Evolutionary conservation across 2,113 vertebrate genomes (phyloP), one percentile per base, ranked within the genome.

Genomic region (Hepsetus odoe): DNA sequence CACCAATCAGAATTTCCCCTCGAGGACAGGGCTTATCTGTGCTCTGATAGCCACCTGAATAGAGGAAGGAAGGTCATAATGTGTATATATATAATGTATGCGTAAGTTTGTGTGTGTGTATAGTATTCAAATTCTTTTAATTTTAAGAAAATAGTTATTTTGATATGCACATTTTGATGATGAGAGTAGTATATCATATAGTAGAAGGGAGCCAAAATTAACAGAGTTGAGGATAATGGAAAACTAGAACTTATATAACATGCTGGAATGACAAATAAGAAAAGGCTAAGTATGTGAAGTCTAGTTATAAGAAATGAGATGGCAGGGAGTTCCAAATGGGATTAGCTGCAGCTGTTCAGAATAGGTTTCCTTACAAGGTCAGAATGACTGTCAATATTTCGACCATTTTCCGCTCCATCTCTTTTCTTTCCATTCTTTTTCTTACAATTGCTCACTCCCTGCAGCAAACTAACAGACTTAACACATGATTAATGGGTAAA

Each of bases 1-100:
- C 97, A 49, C 97, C 97, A 58, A 99, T 92, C 82, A 99, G 90
- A 83, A 99, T 94, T 89, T 99, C 97, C 51, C 97, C 97, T 86
- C 97, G 90, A 5, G 97, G 95, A 68, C 94, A 90, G 1, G 97
- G 97, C 75, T 94, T 93, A 85, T 99, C 96, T 0, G 92, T 95
- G 86, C 94, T 95, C 40, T 87, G 93, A 85, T 99, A 99, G 0
- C 94, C 95, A 87, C 96, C 97, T 99, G 72, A 67, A 14, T n/a
- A 72, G 84, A 24, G 51, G 22, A n/a, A 24, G 3, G n/a, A 22
- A 10, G 20, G 46, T 20, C 0, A 49, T 20, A 4, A 20, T 49
- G 46, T n/a, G n/a, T n/a, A n/a, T n/a, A n/a, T n/a, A n/a, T n/a
- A n/a, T n/a, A n/a, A n/a, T n/a, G n/a, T n/a, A n/a, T n/a, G n/a